Base-by-base conservation (phyloP, 2,797 vertebrate species). In the Pampus argenteus region DNA sequence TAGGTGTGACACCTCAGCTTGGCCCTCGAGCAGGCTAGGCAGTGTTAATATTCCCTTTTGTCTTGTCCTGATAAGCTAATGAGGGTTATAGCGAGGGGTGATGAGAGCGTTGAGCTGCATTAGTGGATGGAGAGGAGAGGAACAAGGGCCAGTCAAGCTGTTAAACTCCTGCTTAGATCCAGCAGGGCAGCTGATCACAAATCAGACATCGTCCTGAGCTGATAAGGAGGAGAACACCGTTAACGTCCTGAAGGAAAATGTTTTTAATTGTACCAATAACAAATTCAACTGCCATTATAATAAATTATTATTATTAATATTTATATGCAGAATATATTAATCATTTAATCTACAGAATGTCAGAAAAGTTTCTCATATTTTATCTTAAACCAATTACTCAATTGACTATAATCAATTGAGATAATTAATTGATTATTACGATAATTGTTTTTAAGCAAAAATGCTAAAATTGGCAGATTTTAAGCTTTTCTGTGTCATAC, bases 31-130 rank as follows among this genome's bases (percentile, higher is more conserved):
- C 60, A 7, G 61, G 66, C 60, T 65, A 55, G 81, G 61, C 25
- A 25, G 13, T 78, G 86, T 77, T 90, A 88, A 87, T 89, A 88
- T 84, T 87, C 86, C 75, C 91, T 69, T 90, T 93, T 93, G 92
- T 92, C 90, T 91, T 91, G 91, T 93, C 76, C 82, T 48, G 92
- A 92, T 93, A 92, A 88, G 90, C 75, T 93, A 93, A 92, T 93
- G 88, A 91, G 88, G 73, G 84, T 88, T 87, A 78, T 47, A 79
- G 79, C n/a, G 4, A 71, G 61, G 66, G 83, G 86, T 79, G 90
- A 85, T 80, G 79, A 71, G 67, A 66, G 89, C 72, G 76, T 83
- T 88, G 78, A 79, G 78, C 78, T 81, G 88, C 81, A 86, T 92
- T 91, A 91, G 83, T 85, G 86, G 85, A 83, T 70, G 26, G 71